phyloP scores from a whole-genome alignment of 37 sponge, comb jelly and placozoan genomes.

The Aplysina aerophoba region DNA sequence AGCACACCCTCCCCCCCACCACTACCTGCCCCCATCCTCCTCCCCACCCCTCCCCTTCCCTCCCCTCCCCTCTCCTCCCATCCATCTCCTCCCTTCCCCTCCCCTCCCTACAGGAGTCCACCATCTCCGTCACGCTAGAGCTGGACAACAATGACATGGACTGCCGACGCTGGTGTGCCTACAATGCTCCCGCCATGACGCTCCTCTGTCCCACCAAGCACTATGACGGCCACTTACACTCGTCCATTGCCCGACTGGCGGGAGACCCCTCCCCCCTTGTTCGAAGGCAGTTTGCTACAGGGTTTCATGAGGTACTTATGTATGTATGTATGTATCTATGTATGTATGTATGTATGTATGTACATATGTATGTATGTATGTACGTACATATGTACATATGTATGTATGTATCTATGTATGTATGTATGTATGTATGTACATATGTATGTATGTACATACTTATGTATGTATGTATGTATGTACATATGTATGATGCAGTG shows the following conservation, averaged over 20 bases:
- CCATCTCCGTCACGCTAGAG: not conserved
- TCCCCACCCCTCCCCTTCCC: too few species aligned
- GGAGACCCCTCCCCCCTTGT: constrained; percentile 4
- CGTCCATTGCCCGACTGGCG: not conserved
- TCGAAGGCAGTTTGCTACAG: constrained; percentile 47
- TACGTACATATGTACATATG: not conserved
- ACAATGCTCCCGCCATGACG: not conserved
- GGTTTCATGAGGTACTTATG: constrained; percentile 70
- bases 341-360: not conserved
- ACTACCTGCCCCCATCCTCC: too few species aligned
- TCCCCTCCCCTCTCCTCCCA: too few species aligned
- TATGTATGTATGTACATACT: not conserved
- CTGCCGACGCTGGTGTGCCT: constrained; percentile 7
- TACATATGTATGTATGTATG: not conserved
- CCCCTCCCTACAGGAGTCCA: not conserved
- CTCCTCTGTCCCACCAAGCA: not conserved
- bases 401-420: not conserved
- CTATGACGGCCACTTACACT: not conserved
- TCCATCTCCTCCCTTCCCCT: not conserved
- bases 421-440: not conserved
- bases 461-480: not conserved
- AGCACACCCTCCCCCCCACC: too few species aligned
- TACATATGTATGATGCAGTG: too few species aligned
- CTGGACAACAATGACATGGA: constrained; percentile 8
- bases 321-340: not conserved